phyloP scores from a whole-genome alignment of 2,797 vertebrate species.

The Eulemur mongoz region DNA sequence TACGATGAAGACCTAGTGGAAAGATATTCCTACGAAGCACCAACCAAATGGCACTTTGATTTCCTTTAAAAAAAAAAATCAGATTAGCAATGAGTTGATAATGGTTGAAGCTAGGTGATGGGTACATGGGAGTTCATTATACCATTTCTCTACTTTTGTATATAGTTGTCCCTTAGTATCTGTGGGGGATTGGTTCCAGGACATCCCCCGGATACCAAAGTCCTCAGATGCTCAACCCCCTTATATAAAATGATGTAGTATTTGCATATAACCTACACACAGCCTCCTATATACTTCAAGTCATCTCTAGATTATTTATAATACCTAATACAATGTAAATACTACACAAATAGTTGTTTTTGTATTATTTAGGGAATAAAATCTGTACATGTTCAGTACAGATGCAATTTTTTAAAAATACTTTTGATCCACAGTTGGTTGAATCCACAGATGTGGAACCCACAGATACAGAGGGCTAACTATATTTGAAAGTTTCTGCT shows the following conservation, averaged over 20 bases:
- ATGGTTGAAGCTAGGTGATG: background rate
- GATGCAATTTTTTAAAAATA: background rate
- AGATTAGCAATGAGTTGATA: background rate
- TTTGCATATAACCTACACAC: background rate
- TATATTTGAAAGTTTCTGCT: constrained; percentile 32
- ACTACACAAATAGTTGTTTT: background rate
- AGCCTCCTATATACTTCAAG: background rate
- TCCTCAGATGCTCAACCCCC: background rate
- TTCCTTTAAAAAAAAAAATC: background rate
- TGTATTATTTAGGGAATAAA: background rate
- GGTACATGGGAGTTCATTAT: background rate
- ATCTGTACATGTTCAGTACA: background rate
- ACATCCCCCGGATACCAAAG: background rate
- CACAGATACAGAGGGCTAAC: background rate
- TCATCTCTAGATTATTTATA: background rate
- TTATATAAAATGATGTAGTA: background rate
- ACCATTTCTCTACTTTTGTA: constrained; percentile 37
- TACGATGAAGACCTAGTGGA: constrained; percentile 86
- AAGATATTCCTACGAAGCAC: constrained; percentile 90
- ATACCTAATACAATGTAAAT: background rate
- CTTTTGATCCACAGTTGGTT: background rate
- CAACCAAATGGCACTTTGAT: constrained; percentile 88
- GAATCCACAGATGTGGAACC: background rate
- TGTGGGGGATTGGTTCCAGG: background rate
- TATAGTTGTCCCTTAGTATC: background rate